phyloP scores from a whole-genome alignment of 1,140 invertebrate species.

The Mylabris phalerata region DNA sequence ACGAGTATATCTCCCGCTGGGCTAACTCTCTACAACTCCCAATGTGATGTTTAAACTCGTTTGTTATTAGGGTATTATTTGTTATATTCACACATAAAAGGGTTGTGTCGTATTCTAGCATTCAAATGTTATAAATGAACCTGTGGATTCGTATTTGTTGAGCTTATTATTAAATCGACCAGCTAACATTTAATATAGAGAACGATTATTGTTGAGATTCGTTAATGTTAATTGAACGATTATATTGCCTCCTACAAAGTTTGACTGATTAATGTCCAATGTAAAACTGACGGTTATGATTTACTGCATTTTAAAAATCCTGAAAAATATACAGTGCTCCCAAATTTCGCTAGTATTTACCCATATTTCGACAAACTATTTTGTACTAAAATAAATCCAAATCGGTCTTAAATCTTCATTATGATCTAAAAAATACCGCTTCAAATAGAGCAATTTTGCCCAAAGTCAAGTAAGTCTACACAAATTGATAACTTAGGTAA shows the following conservation, averaged over 20 bases:
- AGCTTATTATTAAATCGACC: conserved; percentile 13
- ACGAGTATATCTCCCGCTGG: conserved; percentile 20
- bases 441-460: too few relatives aligned
- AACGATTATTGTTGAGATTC: conserved; percentile 9
- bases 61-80: conserved; percentile 13
- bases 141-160: conserved; percentile 17
- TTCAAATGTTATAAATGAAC: conserved; percentile 4
- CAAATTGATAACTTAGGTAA: too few relatives aligned
- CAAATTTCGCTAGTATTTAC: too few relatives aligned
- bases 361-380: too few relatives aligned
- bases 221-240: conserved; percentile 16
- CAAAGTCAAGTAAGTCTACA: too few relatives aligned
- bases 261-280: conserved; percentile 12
- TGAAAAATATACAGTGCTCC: too few relatives aligned
- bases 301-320: too few relatives aligned
- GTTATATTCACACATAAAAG: neutral
- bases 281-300: conserved; percentile 8
- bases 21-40: conserved; percentile 19
- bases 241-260: conserved; percentile 6
- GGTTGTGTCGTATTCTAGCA: neutral
- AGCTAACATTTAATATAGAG: conserved; percentile 6
- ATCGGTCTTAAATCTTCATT: too few relatives aligned
- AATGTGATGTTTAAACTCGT: conserved; percentile 26
- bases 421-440: too few relatives aligned
- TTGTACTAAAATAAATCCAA: too few relatives aligned